Base-by-base conservation (phyloP, 2,797 vertebrate genomes). In the Pseudochaenichthys georgianus region DNA sequence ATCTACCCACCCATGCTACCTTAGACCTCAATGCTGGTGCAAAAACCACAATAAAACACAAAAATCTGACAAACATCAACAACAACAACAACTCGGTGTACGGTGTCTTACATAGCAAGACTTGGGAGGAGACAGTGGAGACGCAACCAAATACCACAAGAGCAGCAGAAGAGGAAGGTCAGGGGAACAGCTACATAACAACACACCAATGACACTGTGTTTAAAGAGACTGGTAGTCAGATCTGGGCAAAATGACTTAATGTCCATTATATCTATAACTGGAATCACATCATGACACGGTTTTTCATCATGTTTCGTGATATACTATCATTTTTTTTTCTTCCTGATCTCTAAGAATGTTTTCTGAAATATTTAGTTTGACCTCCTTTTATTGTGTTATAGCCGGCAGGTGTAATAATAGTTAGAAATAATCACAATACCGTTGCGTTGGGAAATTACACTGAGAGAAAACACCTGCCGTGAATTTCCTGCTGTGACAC, bases 181-280 rank as follows among this genome's bases (percentile, higher is more conserved):
- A 21, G 70, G 76, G 73, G 77, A 73, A 88, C 74, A 71, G 70
- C 78, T 85, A 87, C 83, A 82, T 68, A 79, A 85, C 72, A 75
- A 88, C 84, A 90, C 77, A 89, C 47, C 73, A 61, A 84, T 43
- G 41, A 88, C 80, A 88, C 70, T 8, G 70, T 66, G 75, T 75
- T 82, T 64, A 10, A 47, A 75, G 60, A 86, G 75, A 78, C 75
- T 81, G 68, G 68, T 54, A 74, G 65, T 80, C 80, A 91, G 88
- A 92, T 91, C 91, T 92, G 91, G 91, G 91, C 91, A 90, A 91
- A 87, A 80, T 13, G 41, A 52, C 5, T 61, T 71, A 4, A 42
- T 63, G 11, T 9, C 16, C 17, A 31, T 31, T 13, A 16, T 16
- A 75, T 15, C 9, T 8, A 17, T 23, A 16, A 50, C 2, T 34